Base-by-base conservation (phyloP, 2,888 invertebrate genomes). In the Sesia apiformis region DNA sequence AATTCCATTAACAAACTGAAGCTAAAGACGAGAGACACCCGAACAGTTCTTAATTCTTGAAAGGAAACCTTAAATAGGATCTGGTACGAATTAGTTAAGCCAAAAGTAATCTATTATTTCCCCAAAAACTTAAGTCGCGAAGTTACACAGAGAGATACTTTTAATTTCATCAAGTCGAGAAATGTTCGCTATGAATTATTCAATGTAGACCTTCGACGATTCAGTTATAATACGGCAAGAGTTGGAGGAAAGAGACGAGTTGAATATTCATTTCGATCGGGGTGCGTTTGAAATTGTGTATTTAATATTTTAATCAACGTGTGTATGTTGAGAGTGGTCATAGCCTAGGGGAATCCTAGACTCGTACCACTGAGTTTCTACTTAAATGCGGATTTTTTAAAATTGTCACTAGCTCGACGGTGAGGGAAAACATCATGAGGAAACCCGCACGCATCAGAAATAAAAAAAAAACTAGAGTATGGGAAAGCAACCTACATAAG, bases 61-160 rank as follows among this genome's bases (percentile, higher is more conserved):
- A 54, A 52, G 40, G 52, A 57, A 57, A 52, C 52, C 49, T 4
- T 57, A 61, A 63, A 64, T 60, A 61, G 52, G 59, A 60, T 59
- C 58, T 63, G 57, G 61, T 54, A 49, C 54, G 59, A 59, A 57
- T 59, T 56, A 57, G 55, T 53, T 52, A 58, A 56, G 60, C 53
- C 57, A 56, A 56, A 63, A 64, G 59, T 62, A 64, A 67, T 63
- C 57, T 62, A 63, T 66, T 63, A 66, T 58, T 62, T 60, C 53
- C 51, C 56, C 56, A 57, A 56, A 58, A 61, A 58, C 60, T 61
- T 52, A 55, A 57, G 53, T 55, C 40, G 38, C 8, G n/a, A 53
- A 38, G 40, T 53, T 53, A 43, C 39, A 49, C 39, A 43, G 52
- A 39, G 51, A 51, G 51, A n/a, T 7, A 52, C 52, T 52, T 52